phyloP scores from a whole-genome alignment of 2,797 vertebrate genomes.

The Prunella strophiata region DNA sequence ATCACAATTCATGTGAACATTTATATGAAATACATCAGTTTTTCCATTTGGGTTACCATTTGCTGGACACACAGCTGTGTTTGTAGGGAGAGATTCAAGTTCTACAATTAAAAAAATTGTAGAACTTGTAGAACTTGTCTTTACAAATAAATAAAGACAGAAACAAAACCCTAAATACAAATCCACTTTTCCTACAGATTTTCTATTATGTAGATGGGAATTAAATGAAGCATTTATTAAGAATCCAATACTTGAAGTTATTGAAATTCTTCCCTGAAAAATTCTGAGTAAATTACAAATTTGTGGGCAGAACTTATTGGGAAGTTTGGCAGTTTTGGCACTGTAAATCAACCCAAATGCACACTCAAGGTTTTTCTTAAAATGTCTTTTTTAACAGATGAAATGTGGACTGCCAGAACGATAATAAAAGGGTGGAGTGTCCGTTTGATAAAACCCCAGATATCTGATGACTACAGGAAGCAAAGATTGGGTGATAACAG shows the following conservation, averaged over 20 bases:
- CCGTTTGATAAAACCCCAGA: background rate
- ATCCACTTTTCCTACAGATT: background rate
- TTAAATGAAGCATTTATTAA: background rate
- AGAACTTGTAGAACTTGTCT: no score
- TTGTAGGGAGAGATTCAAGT: background rate
- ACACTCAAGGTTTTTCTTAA: rapidly evolving
- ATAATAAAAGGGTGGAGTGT: conserved; percentile 38
- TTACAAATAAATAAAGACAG: background rate
- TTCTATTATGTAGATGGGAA: background rate
- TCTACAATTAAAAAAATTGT: background rate
- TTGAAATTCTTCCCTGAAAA: background rate
- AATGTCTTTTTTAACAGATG: background rate
- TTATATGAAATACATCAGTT: background rate
- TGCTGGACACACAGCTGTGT: background rate
- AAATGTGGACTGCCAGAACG: background rate
- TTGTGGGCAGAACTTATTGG: rapidly evolving
- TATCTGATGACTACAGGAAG: conserved; percentile 54
- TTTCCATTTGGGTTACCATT: background rate
- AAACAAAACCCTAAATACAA: background rate
- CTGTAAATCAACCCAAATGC: background rate
- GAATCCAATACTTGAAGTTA: background rate
- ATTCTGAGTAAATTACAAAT: background rate
- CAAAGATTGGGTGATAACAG: background rate
- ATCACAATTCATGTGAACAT: background rate
- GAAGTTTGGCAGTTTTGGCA: rapidly evolving